Evolutionary conservation across 2,888 invertebrate species (phyloP), one percentile per base, ranked within the genome.

Genomic region (Drosophila villosipedis): DNA sequence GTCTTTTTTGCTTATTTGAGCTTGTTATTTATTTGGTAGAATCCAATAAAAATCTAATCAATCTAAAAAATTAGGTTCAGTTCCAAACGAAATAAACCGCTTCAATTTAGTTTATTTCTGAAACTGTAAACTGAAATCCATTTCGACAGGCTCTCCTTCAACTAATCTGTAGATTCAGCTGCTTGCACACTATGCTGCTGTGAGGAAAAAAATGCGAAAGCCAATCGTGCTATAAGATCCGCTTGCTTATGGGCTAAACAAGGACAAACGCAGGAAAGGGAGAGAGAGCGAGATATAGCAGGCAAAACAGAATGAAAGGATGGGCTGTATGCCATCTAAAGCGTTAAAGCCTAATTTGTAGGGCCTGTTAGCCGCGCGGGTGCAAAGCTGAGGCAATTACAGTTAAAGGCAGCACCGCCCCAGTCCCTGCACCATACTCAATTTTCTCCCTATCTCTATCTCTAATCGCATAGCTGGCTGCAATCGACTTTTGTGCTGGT

Each of bases 401-500:
- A 88, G 90, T 82, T 83, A 85, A 85, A 79, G 79, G 73, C 82
- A 86, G 71, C 69, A 72, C 66, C 70, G 67, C 72, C 63, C 5
- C 14, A 33, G 37, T 7, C 37, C 16, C 37, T 49, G 28, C 31
- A 3, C 30, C 33, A 31, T 55, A 31, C 9, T 54, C 28, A 30
- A 39, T 62, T 67, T 64, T 59, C 41, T 37, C 9, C 19, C 55
- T 47, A 25, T 64, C 55, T 64, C 54, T 61, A 72, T 63, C 78
- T 81, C 88, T 85, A 85, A 85, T 85, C 84, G 87, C 84, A 79
- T 62, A 71, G 84, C 87, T 69, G 82, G 73, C 84, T 89, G 88
- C 89, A 90, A 90, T 85, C 82, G 82, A 89, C 90, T 86, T 86
- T 90, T 82, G 76, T 84, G 78, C 82, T 72, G 70, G 76, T 78